These are phyloP conservation scores for Euspilapteryx auroguttella DNA, from an alignment of 2,888 invertebrate species.

Conservation along the genomic window DNA sequence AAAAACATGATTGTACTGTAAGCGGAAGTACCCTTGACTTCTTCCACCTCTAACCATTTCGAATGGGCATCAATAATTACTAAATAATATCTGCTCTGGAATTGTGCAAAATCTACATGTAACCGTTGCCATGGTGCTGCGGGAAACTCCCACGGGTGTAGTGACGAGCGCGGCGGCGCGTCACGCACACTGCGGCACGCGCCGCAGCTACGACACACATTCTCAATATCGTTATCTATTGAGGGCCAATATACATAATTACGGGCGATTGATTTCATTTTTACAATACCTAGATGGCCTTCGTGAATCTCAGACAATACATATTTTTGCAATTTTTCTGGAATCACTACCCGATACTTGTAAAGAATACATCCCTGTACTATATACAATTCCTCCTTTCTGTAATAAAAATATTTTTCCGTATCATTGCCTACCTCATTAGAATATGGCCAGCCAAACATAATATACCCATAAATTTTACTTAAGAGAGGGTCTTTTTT, in stretches of 20 bases:
- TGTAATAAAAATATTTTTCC: too few relatives aligned
- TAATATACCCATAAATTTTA: neutral
- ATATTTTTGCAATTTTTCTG: neutral
- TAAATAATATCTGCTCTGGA: neutral
- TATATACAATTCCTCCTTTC: too few relatives aligned
- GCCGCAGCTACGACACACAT: neutral
- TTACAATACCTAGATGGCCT: too few relatives aligned
- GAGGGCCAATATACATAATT: slow-evolving; percentile 1
- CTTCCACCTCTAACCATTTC: slow-evolving; percentile 1
- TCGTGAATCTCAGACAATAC: neutral
- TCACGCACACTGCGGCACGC: neutral
- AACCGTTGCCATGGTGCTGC: slow-evolving; percentile 9
- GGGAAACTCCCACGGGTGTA: slow-evolving; percentile 10
- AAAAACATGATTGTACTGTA: neutral
- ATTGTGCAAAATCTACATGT: slow-evolving; percentile 9
- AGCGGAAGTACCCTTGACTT: neutral
- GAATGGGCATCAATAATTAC: slow-evolving; percentile 1
- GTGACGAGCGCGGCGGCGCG: neutral
- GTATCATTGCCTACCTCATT: too few relatives aligned
- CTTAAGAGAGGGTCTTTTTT: neutral
- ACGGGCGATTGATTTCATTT: neutral
- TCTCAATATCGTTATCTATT: neutral
- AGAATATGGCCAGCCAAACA: neutral
- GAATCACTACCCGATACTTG: neutral
- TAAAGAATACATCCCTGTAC: too few relatives aligned